These are phyloP conservation scores for Potamilus streckersoni DNA, from an alignment of 1,140 invertebrate genomes.

Conservation along the genomic window DNA sequence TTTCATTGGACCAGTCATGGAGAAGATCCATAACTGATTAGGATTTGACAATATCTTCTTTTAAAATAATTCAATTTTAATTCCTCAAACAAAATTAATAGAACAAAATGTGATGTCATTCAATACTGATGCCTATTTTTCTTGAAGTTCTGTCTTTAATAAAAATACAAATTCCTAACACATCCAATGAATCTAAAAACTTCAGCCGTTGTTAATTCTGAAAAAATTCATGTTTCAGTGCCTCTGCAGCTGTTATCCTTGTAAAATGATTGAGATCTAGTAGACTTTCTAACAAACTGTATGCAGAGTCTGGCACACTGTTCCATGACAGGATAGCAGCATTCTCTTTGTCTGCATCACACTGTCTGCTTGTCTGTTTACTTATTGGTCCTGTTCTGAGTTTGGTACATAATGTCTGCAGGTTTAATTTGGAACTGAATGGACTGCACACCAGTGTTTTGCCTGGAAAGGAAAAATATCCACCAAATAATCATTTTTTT, in stretches of 20 bases:
- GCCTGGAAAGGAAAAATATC: constrained; percentile 53
- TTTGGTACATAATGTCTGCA: constrained; percentile 60
- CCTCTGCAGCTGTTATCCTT: constrained; percentile 62
- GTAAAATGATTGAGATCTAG: constrained; percentile 63
- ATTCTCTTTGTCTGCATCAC: constrained; percentile 14
- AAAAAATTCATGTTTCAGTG: constrained; percentile 63
- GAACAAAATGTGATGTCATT: too few species aligned
- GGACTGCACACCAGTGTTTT: constrained; percentile 73
- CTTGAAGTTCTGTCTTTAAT: too few species aligned
- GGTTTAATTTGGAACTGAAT: constrained; percentile 69
- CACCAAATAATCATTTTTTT: too few species aligned
- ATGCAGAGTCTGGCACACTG: constrained; percentile 56
- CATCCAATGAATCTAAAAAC: too few species aligned
- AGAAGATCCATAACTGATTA: too few species aligned
- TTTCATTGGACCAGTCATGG: too few species aligned
- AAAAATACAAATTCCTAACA: too few species aligned
- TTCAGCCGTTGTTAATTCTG: too few species aligned
- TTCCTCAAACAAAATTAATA: too few species aligned
- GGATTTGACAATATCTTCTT: too few species aligned
- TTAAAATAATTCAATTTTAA: too few species aligned
- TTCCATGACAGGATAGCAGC: constrained; percentile 33
- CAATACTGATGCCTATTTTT: too few species aligned
- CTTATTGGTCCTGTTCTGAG: constrained; percentile 35
- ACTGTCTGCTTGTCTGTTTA: constrained; percentile 17
- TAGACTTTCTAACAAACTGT: constrained; percentile 59